Evolutionary conservation across 2,888 invertebrate species (phyloP).

Genomic region (Linyphia triangularis): DNA sequence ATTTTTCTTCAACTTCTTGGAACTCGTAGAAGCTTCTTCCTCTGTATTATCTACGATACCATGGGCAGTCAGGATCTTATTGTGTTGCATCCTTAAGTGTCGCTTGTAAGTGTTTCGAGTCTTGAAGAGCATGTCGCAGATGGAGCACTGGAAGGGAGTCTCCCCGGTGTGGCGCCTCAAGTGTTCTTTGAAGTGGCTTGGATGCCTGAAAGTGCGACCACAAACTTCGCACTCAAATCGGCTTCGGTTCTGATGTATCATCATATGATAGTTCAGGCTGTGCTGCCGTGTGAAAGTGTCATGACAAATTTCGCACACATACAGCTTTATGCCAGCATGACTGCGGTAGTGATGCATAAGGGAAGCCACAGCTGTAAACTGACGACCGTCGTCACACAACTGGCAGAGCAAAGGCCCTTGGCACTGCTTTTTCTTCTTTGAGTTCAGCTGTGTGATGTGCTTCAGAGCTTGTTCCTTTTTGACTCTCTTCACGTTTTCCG

Average conservation of each 20-base stretch:
- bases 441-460: conserved; percentile 20
- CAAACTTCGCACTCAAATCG: conserved; percentile 83
- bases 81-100: conserved; percentile 83
- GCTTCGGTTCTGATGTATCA: conserved; percentile 84
- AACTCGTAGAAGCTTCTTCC: neutral
- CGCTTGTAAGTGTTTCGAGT: conserved; percentile 84
- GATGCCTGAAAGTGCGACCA: conserved; percentile 83
- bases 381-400: conserved; percentile 8
- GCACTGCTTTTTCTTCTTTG: conserved; percentile 16
- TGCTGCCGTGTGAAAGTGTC: conserved; percentile 83
- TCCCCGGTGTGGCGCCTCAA: conserved; percentile 83
- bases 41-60: conserved; percentile 80
- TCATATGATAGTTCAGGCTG: conserved; percentile 84
- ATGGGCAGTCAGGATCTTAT: conserved; percentile 82
- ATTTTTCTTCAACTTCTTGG: neutral
- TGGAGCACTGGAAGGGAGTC: conserved; percentile 82
- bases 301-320: conserved; percentile 83
- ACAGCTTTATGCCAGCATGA: conserved; percentile 82
- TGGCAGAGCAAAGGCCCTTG: conserved; percentile 24
- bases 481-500: conserved; percentile 35
- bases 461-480: conserved; percentile 19
- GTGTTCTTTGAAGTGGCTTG: conserved; percentile 83
- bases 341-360: conserved; percentile 46
- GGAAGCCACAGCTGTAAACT: conserved; percentile 46
- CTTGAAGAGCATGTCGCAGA: conserved; percentile 81